Evolutionary conservation across 2,113 vertebrate species (phyloP).

Genomic region (Carassius gibelio): DNA sequence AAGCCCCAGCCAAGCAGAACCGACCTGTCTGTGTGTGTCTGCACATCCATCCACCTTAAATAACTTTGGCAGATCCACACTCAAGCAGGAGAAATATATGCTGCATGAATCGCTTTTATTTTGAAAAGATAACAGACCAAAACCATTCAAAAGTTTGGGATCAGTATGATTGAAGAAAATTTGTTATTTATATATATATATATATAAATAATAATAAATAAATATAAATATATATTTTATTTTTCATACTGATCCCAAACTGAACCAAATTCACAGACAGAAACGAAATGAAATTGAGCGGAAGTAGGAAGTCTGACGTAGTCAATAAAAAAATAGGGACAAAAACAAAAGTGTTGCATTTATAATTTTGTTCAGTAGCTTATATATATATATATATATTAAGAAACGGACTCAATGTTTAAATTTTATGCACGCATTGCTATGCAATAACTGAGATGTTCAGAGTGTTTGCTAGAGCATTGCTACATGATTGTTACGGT

Average conservation of each 20-base stretch:
- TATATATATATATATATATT: background rate
- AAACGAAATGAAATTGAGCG: too few relatives aligned
- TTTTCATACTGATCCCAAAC: too few relatives aligned
- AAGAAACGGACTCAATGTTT: background rate
- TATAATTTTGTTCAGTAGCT: too few relatives aligned
- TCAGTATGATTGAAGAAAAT: background rate
- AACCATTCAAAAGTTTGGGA: background rate
- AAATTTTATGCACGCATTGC: background rate
- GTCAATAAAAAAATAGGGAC: too few relatives aligned
- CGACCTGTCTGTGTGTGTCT: conserved; percentile 28
- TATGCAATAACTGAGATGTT: background rate
- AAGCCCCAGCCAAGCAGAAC: conserved; percentile 21
- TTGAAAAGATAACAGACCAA: background rate
- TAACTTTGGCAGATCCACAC: conserved; percentile 4
- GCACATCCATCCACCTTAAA: conserved; percentile 26
- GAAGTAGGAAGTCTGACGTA: too few relatives aligned
- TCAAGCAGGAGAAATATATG: background rate
- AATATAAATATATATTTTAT: too few relatives aligned
- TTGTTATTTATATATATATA: too few relatives aligned
- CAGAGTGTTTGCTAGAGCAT: background rate
- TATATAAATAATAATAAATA: too few relatives aligned
- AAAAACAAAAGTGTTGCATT: too few relatives aligned
- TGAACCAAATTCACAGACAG: too few relatives aligned
- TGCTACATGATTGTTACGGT: background rate
- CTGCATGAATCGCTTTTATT: background rate